Evolutionary conservation across 1,140 invertebrate genomes (phyloP), one percentile per base, ranked within the genome.

Genomic region (Cataglyphis hispanica): DNA sequence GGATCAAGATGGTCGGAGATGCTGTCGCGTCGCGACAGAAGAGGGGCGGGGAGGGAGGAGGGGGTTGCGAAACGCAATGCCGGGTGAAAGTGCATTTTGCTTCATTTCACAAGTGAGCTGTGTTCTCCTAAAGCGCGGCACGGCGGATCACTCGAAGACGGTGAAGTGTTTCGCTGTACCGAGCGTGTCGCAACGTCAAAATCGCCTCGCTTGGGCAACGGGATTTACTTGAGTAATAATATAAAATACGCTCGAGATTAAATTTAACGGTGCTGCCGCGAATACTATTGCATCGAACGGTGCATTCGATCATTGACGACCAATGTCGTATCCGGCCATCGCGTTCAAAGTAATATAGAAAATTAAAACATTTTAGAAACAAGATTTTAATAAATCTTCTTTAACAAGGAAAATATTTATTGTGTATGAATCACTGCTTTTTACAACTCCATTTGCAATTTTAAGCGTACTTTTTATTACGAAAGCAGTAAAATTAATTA

Each of bases 21-120:
- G 43, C 69, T 31, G 31, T 31, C 60, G 43, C 46, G 37, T 6
- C 34, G 25, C 46, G 4, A 56, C 56, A 1, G 76, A 31, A 56
- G 76, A 3, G 31, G 31, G 31, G n/a, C n/a, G n/a, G n/a, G n/a
- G n/a, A n/a, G n/a, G n/a, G n/a, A n/a, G n/a, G n/a, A n/a, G 31
- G 31, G 31, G 31, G n/a, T 90, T 90, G 88, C 74, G 89, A 91
- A 91, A 91, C 84, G 74, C 78, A 60, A 64, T 43, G 76, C 69
- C 87, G 81, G 90, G 91, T 91, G 91, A 92, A 92, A 92, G 91
- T 91, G 90, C 91, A 91, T 87, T 74, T 92, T 60, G 90, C 90
- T 90, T 90, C 87, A 88, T 91, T 92, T 90, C 88, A 91, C 88
- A 91, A 91, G 86, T 63, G 56, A 50, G 46, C 46, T 50, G 46